Conservation (phyloP, 2,797 vertebrate genomes). For the Ctenopoma kingsleyae region DNA sequence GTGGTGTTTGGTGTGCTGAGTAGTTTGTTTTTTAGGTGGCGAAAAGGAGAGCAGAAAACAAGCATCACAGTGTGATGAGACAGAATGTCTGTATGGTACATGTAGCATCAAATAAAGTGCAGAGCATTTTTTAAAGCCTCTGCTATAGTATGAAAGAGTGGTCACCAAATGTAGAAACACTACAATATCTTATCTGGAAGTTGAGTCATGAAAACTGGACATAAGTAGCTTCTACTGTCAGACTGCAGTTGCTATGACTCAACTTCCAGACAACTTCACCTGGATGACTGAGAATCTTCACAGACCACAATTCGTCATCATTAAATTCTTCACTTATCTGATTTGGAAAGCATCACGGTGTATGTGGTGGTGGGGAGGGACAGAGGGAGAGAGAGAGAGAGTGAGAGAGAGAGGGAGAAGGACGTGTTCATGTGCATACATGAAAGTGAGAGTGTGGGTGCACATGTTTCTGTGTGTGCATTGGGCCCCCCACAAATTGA, state of each 20-base stretch:
- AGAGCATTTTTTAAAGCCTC: too few species aligned
- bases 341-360: neutral
- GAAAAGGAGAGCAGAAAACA: neutral
- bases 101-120: slow-evolving; percentile 39
- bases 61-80: neutral
- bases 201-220: neutral
- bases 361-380: neutral
- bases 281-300: too few species aligned
- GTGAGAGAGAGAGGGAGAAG: neutral
- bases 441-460: slow-evolving; percentile 13
- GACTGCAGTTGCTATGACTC: too few species aligned
- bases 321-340: neutral
- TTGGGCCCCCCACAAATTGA: neutral
- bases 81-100: slow-evolving; percentile 21
- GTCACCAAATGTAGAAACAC: slow-evolving; percentile 13
- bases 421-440: neutral
- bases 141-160: slow-evolving; percentile 50
- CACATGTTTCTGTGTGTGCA: slow-evolving; percentile 1
- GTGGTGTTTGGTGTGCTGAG: neutral
- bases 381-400: neutral
- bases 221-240: too few species aligned
- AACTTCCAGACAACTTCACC: too few species aligned
- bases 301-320: neutral
- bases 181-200: neutral
- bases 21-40: neutral